Evolutionary conservation across 2,797 vertebrate species (phyloP).

Genomic region (Antrozous pallidus): DNA sequence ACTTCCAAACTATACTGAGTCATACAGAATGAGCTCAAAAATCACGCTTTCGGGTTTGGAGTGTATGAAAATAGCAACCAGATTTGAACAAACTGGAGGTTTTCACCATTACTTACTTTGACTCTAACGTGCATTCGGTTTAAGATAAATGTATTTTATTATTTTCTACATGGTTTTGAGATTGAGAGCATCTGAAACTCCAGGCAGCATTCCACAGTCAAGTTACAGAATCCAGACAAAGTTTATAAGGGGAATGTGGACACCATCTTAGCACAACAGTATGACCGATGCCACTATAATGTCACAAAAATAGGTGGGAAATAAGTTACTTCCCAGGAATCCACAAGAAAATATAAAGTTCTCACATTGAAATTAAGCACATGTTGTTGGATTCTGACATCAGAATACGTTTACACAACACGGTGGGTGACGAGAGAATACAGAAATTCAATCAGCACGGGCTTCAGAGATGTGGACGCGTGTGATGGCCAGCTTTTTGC

Average conservation of each 20-base stretch:
- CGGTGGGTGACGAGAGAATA: constrained; percentile 19
- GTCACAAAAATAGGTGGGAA: constrained; percentile 65
- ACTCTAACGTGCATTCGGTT: constrained; percentile 31
- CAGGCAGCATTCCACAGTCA: constrained; percentile 56
- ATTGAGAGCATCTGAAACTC: constrained; percentile 48
- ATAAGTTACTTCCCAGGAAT: constrained; percentile 40
- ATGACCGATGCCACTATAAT: background rate
- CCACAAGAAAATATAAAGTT: constrained; percentile 63
- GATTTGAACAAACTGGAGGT: background rate
- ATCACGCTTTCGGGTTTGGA: background rate
- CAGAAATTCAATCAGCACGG: constrained; percentile 44
- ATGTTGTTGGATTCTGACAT: constrained; percentile 57
- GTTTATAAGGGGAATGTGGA: constrained; percentile 55
- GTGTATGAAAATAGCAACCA: background rate
- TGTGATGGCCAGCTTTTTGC: background rate
- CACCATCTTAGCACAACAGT: constrained; percentile 48
- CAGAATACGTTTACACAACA: constrained; percentile 57
- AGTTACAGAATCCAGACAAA: constrained; percentile 58
- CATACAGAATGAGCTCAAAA: background rate
- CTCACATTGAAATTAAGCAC: constrained; percentile 64
- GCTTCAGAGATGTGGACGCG: background rate
- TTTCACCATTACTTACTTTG: background rate
- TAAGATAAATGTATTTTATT: constrained; percentile 38
- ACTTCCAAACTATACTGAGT: background rate
- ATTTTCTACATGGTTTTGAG: constrained; percentile 57